Base-by-base conservation (phyloP, 2,797 vertebrate species). In the Pogonophryne albipinna region DNA sequence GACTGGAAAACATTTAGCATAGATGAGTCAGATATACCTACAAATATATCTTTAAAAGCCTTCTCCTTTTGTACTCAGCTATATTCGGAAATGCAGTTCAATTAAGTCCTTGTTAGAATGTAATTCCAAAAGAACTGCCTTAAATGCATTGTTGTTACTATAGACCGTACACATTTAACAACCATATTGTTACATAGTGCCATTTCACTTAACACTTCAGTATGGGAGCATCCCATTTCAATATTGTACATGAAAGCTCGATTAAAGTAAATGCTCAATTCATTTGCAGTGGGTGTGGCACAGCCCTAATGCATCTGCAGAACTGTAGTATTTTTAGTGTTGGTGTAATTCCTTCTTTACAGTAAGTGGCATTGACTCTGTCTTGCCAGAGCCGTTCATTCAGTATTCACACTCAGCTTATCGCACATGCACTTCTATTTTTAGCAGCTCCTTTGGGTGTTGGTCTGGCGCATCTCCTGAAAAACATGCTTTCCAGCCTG, bases 351-450 rank as follows among this genome's bases (percentile, higher is more conserved):
- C 74, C 79, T 47, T 66, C 76, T 74, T 53, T 87, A 76, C 85
- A 67, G 49, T 86, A 74, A 87, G 80, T 67, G 64, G 58, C 73
- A 78, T 80, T 79, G 84, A 87, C 79, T 79, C 74, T 1, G 8
- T 83, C 85, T 77, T 78, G 71, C 74, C 62, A 57, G 57, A 10
- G 66, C 78, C 71, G 13, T 89, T 91, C 89, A 92, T 90, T 92
- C 83, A 91, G 87, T 87, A 93, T 85, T 91, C 88, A 78, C 85
- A 80, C 87, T 81, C 72, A 10, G 67, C 82, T 91, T 87, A 91
- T 93, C 83, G 20, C 90, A 90, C 89, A 83, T 89, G 87, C 84
- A 60, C 56, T 0, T 74, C 92, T 93, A 92, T 94, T 80, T 92
- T 90, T 94, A 93, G 92, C 82, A 45, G 44, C 84, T 86, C 79